Percentiles rank a stretch among this genome's conserved stretches.
Conservation (phyloP, 2,113 vertebrate genomes). For the Cochlearius cochlearius region DNA sequence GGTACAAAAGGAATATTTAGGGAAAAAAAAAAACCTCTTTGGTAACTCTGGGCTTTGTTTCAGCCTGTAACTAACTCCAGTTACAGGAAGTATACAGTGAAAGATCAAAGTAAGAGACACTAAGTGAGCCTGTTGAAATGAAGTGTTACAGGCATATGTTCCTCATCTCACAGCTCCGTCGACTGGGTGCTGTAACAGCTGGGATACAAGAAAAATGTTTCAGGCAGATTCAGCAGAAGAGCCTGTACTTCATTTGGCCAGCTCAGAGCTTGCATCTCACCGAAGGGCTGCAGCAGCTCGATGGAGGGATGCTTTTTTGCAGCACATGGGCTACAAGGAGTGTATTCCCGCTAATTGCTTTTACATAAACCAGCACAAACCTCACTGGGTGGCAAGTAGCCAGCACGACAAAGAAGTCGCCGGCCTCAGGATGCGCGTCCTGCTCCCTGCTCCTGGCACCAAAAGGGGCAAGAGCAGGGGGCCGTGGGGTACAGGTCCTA, state of each 20-base stretch:
- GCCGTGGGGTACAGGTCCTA: background rate
- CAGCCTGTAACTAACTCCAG: conserved; percentile 60
- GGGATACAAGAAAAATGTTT: conserved; percentile 61
- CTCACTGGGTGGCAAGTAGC: background rate
- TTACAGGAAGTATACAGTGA: conserved; percentile 61
- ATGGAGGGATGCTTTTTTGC: background rate
- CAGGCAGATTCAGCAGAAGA: conserved; percentile 63
- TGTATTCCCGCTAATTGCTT: background rate
- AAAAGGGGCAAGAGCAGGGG: accelerated
- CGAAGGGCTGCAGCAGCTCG: background rate
- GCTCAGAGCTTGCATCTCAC: conserved; percentile 8
- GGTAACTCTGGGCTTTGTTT: conserved; percentile 59
- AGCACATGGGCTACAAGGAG: background rate
- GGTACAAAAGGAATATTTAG: conserved; percentile 29
- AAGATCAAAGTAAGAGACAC: conserved; percentile 67
- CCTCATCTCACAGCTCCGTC: conserved; percentile 57
- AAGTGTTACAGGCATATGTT: conserved; percentile 71
- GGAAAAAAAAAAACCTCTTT: background rate
- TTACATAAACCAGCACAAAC: background rate
- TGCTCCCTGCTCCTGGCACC: background rate
- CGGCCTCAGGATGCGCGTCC: accelerated
- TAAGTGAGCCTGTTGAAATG: conserved; percentile 64
- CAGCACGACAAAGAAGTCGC: background rate
- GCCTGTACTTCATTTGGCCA: conserved; percentile 52
- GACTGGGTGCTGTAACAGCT: conserved; percentile 65